These are phyloP conservation scores for Agrilus cyanescens DNA, from an alignment of 2,888 invertebrate species.

Conservation along the genomic window DNA sequence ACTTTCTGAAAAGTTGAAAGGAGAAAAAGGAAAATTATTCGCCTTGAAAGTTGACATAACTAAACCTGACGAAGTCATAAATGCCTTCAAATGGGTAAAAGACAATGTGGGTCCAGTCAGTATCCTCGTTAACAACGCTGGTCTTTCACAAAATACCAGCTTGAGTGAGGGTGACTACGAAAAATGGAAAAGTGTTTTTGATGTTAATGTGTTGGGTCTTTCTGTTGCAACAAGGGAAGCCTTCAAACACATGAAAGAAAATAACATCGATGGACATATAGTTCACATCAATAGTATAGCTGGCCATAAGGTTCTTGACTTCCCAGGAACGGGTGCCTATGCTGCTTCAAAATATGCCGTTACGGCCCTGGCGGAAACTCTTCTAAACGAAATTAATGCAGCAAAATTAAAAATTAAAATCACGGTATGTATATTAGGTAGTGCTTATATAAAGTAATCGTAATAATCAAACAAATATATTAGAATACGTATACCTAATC, in stretches of 20 bases:
- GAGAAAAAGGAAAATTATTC: conserved; percentile 12
- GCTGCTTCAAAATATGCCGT: neutral
- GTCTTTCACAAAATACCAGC: neutral
- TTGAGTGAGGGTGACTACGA: conserved; percentile 4
- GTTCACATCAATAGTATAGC: conserved; percentile 15
- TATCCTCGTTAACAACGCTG: conserved; percentile 4
- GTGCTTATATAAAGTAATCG: too few relatives aligned
- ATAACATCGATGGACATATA: conserved; percentile 15
- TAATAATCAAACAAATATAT: too few relatives aligned
- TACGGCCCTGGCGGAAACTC: neutral
- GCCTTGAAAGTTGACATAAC: conserved; percentile 13
- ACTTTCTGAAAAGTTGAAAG: conserved; percentile 6
- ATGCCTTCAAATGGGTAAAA: conserved; percentile 4
- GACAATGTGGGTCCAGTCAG: conserved; percentile 1
- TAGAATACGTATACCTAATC: too few relatives aligned
- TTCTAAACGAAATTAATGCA: neutral
- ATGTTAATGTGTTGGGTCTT: conserved; percentile 5
- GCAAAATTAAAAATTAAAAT: too few relatives aligned
- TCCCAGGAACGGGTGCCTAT: neutral
- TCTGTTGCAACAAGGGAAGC: conserved; percentile 13
- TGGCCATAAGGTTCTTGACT: conserved; percentile 10
- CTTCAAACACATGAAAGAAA: conserved; percentile 13
- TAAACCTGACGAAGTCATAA: conserved; percentile 7
- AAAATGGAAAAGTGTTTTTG: conserved; percentile 3
- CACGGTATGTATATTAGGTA: too few relatives aligned